Conservation (phyloP, 2,888 invertebrate genomes). For the Cheilosia scutellata region DNA sequence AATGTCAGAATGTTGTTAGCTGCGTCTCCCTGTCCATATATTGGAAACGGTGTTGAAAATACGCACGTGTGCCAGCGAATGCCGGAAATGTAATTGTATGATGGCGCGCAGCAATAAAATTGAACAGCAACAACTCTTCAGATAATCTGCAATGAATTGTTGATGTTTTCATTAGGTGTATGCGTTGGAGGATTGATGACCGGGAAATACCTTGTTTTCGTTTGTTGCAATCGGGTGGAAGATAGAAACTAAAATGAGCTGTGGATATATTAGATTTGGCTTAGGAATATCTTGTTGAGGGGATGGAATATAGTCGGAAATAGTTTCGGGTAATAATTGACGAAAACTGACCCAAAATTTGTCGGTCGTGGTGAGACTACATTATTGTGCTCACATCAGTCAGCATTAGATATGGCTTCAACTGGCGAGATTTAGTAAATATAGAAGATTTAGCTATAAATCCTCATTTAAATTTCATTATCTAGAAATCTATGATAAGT, state of each 20-base stretch:
- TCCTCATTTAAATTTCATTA: too few relatives aligned
- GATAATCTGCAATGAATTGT: slow-evolving; percentile 49
- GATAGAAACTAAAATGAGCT: background rate
- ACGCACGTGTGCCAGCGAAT: slow-evolving; percentile 56
- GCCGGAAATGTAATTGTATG: slow-evolving; percentile 60
- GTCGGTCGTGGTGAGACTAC: too few relatives aligned
- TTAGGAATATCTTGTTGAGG: too few relatives aligned
- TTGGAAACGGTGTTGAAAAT: slow-evolving; percentile 48
- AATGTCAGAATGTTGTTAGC: slow-evolving; percentile 50
- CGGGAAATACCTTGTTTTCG: slow-evolving; percentile 18
- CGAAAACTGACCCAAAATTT: too few relatives aligned
- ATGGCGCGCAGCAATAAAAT: slow-evolving; percentile 38
- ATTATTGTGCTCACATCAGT: too few relatives aligned
- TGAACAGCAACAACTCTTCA: slow-evolving; percentile 20
- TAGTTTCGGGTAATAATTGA: too few relatives aligned
- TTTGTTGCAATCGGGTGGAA: slow-evolving; percentile 4
- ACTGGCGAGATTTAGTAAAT: too few relatives aligned
- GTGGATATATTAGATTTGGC: background rate
- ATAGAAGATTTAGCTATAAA: too few relatives aligned
- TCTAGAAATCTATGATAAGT: too few relatives aligned
- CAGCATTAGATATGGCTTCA: too few relatives aligned
- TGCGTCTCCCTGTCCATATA: slow-evolving; percentile 1
- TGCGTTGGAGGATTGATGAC: slow-evolving; percentile 28
- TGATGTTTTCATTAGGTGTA: slow-evolving; percentile 65
- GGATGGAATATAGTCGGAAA: too few relatives aligned